Conservation (phyloP, 2,888 invertebrate species). For the Exocentrus adspersus region DNA sequence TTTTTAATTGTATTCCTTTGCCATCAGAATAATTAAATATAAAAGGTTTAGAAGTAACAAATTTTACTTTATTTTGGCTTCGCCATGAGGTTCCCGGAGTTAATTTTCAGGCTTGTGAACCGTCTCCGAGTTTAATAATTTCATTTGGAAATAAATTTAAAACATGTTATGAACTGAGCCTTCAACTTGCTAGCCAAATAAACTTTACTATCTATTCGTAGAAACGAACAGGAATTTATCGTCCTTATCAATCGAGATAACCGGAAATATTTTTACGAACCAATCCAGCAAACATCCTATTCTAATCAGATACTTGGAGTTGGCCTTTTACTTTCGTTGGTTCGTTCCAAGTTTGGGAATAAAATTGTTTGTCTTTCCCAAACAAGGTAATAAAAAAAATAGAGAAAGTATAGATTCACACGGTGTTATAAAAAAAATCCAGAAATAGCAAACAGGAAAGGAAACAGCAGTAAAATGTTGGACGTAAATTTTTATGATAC, state of each 20-base stretch:
- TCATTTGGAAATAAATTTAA: too few relatives aligned
- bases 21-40: not conserved
- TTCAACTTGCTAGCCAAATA: too few relatives aligned
- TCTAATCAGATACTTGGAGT: not conserved
- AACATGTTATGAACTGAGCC: too few relatives aligned
- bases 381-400: constrained; percentile 7
- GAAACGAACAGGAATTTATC: not conserved
- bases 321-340: not conserved
- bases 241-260: not conserved
- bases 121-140: too few relatives aligned
- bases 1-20: not conserved
- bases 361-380: constrained; percentile 10
- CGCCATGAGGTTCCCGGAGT: not conserved
- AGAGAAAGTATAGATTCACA: not conserved
- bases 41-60: not conserved
- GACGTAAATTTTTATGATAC: constrained; percentile 7
- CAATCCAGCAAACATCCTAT: constrained; percentile 1
- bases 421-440: not conserved
- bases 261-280: not conserved
- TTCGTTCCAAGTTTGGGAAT: not conserved
- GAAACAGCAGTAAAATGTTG: constrained; percentile 1
- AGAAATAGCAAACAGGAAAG: constrained; percentile 10
- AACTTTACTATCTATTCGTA: too few relatives aligned
- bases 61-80: not conserved
- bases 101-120: too few relatives aligned